phyloP scores from a whole-genome alignment of 2,888 invertebrate genomes.

The Catocala sponsa region DNA sequence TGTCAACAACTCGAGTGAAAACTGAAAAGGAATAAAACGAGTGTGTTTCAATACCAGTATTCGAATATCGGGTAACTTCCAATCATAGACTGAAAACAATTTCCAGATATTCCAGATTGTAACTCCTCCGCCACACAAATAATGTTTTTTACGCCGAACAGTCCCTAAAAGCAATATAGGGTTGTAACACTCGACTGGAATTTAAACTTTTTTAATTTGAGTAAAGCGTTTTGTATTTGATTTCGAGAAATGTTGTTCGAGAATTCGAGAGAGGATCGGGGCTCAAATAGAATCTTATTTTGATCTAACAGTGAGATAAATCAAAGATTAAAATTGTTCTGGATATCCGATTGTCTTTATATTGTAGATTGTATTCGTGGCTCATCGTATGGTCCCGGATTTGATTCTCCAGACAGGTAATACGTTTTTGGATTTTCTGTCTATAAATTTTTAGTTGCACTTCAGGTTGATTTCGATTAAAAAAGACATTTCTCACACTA shows the following conservation, averaged over 20 bases:
- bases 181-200: conserved; percentile 9
- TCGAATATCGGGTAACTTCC: not conserved
- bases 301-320: not conserved
- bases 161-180: conserved; percentile 32
- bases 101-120: not conserved
- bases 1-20: too few species aligned
- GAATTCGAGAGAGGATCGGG: not conserved
- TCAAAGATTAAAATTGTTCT: not conserved
- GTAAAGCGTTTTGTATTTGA: conserved; percentile 9
- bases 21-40: too few species aligned
- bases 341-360: too few species aligned
- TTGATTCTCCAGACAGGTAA: too few species aligned
- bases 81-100: conserved; percentile 4
- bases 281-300: not conserved
- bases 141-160: conserved; percentile 7
- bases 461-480: too few species aligned
- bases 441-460: too few species aligned
- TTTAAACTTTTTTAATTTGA: conserved; percentile 44
- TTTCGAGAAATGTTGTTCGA: conserved; percentile 1
- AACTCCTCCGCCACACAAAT: conserved; percentile 1
- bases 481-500: too few species aligned
- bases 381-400: too few species aligned
- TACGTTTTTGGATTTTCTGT: too few species aligned
- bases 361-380: too few species aligned
- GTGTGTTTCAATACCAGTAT: too few species aligned